Conservation (phyloP, 64 coral and sea anemone genomes). For the Pocillopora verrucosa region DNA sequence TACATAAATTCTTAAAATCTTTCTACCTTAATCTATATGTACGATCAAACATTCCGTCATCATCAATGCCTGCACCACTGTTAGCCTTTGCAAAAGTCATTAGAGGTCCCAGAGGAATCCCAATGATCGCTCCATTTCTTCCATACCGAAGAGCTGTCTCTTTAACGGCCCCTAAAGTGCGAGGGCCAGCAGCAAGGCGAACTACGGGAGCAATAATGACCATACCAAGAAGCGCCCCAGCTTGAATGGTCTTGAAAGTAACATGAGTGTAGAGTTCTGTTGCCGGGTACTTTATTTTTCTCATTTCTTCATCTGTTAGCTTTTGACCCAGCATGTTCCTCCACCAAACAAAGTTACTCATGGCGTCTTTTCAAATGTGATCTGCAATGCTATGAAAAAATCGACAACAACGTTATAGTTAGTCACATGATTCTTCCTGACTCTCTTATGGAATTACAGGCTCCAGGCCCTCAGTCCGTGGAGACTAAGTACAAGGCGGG, state of each 20-base stretch:
- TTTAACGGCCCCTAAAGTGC: slow-evolving; percentile 30
- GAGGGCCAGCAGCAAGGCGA: slow-evolving; percentile 34
- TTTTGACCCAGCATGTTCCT: slow-evolving; percentile 62
- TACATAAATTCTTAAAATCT: no score
- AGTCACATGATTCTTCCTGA: no score
- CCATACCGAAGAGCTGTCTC: slow-evolving; percentile 62
- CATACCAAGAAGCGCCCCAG: slow-evolving; percentile 57
- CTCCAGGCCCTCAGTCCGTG: no score
- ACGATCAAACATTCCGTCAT: slow-evolving; percentile 67
- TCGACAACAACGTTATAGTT: not conserved
- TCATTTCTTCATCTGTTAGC: slow-evolving; percentile 61
- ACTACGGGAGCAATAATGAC: slow-evolving; percentile 50
- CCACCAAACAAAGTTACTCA: slow-evolving; percentile 42
- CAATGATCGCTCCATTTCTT: slow-evolving; percentile 58
- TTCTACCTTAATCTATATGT: slow-evolving; percentile 48
- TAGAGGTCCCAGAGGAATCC: slow-evolving; percentile 44
- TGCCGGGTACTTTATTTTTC: slow-evolving; percentile 29
- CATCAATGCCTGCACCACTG: slow-evolving; percentile 36
- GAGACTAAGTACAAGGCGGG: no score
- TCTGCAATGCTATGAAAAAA: not conserved
- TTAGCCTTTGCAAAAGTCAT: slow-evolving; percentile 48
- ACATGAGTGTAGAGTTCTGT: slow-evolving; percentile 49
- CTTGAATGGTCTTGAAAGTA: slow-evolving; percentile 64
- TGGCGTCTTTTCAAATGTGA: not conserved
- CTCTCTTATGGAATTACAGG: no score